Evolutionary conservation across 2,888 invertebrate genomes (phyloP), one percentile per base, ranked within the genome.

Genomic region (Eilema caniola): DNA sequence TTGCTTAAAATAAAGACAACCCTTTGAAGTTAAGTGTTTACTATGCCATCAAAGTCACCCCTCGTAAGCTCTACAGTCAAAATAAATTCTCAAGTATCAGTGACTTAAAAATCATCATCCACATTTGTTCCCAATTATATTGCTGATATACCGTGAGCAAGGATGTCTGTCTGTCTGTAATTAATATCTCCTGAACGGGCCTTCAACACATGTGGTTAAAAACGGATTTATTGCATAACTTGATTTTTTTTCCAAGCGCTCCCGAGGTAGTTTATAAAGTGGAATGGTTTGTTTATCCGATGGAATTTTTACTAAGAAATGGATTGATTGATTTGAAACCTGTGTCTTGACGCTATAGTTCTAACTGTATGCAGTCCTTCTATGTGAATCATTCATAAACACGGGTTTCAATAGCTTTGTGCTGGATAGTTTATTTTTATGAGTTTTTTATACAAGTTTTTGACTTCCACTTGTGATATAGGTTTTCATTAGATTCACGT

Each of bases 81-180:
- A 86, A 86, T 84, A 85, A 81, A 85, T 82, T 81, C 77, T 80
- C 76, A 80, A 83, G 79, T 83, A 82, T 81, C 79, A 78, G 71
- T 76, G 65, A 77, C 81, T 78, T 69, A 74, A 62, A 80, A 85
- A 83, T 84, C 74, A 83, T 84, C 85, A 86, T 81, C 86, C 79
- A 93, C 93, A 93, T 93, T 93, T 93, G 93, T 92, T 93, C 82
- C 92, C 90, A 93, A 93, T 93, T 93, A 93, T 87, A 83, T 80
- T 85, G 89, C 89, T 93, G 93, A 93, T 91, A 86, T 88, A 90
- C 89, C 90, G 91, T 87, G 92, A 91, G 79, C 83, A 80, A 90
- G 88, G 88, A 88, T 90, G 90, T 90, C 88, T 88, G 89, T 87
- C 89, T 87, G 88, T 85, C 76, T 80, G 85, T 91, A 89, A 93